Evolutionary conservation across 2,113 vertebrate species (phyloP).

Genomic region (Phrynosoma blainvillii): DNA sequence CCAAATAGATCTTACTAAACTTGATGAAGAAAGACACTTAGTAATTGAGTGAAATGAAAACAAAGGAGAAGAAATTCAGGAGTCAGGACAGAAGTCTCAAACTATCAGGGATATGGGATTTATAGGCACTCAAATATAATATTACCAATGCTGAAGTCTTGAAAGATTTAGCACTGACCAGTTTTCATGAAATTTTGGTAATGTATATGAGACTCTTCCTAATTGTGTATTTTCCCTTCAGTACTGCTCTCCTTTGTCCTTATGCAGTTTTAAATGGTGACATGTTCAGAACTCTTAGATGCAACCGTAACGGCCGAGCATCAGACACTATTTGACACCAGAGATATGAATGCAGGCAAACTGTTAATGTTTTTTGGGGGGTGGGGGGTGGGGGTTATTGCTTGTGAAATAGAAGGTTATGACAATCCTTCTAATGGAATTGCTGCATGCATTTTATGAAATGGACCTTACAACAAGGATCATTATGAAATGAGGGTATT

Average conservation of each 20-base stretch:
- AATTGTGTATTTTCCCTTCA: too few species aligned
- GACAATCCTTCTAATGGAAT: background rate
- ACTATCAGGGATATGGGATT: background rate
- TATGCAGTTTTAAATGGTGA: background rate
- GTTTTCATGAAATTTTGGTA: background rate
- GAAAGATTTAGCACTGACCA: background rate
- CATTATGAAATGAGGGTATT: background rate
- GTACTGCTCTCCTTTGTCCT: background rate
- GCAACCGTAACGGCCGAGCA: background rate
- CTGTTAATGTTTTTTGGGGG: too few species aligned
- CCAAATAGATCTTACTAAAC: background rate
- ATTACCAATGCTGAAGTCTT: background rate
- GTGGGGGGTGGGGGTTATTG: background rate
- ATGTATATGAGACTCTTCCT: background rate
- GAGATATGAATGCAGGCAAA: background rate
- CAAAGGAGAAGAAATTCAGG: background rate
- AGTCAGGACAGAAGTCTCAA: background rate
- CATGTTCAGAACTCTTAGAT: background rate
- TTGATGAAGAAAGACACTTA: background rate
- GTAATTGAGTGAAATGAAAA: background rate
- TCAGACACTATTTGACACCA: background rate
- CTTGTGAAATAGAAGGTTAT: background rate
- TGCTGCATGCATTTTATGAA: background rate
- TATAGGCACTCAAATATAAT: background rate
- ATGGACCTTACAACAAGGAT: background rate